A percentile compares a stretch with the other conserved stretches of the same genome.
Conservation (phyloP, 2,888 invertebrate genomes). For the Camptogramma bilineatum region DNA sequence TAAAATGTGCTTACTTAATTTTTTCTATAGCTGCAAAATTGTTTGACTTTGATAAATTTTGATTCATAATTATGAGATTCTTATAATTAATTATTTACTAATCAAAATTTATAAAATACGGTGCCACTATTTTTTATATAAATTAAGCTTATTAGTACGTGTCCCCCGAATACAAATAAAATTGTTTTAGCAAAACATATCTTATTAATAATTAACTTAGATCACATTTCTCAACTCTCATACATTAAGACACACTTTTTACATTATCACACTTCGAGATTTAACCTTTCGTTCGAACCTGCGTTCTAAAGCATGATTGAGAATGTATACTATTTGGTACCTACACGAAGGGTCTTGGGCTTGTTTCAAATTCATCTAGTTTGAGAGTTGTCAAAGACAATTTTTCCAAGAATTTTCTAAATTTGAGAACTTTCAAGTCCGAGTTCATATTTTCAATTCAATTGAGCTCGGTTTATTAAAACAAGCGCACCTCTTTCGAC, state of each 20-base stretch:
- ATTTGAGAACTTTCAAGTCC: not conserved
- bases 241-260: constrained; percentile 59
- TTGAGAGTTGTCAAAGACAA: not conserved
- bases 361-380: not conserved
- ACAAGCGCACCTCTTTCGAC: no score
- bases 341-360: not conserved
- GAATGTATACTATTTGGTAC: constrained; percentile 4
- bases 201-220: constrained; percentile 66
- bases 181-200: constrained; percentile 39
- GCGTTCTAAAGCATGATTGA: constrained; percentile 25
- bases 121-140: constrained; percentile 17
- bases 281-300: constrained; percentile 44
- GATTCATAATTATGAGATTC: not conserved
- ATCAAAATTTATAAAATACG: not conserved
- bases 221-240: constrained; percentile 74
- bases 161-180: constrained; percentile 27
- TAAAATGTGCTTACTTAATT: constrained; percentile 12
- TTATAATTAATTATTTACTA: not conserved
- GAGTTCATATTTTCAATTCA: no score
- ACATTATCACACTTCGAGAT: constrained; percentile 70
- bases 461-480: no score
- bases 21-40: constrained; percentile 1
- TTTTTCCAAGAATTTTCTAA: no score
- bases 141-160: constrained; percentile 34
- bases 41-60: not conserved